A percentile compares a stretch with the other conserved stretches of the same genome.
These are phyloP conservation scores for Magallana nippona DNA, from an alignment of 2,888 invertebrate genomes.

Conservation along the genomic window DNA sequence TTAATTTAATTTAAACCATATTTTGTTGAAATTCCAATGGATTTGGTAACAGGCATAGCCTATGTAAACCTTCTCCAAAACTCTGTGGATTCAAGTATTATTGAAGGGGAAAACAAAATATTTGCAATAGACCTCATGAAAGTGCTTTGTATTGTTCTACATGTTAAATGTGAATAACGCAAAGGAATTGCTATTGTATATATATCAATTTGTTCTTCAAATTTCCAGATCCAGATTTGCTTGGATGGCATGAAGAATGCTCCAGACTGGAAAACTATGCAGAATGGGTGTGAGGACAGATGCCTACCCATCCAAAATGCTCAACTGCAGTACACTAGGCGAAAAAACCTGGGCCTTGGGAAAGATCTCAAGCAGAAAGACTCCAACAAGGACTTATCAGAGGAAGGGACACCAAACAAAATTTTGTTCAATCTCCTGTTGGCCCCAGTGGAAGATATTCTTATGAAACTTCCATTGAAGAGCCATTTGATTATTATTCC, in stretches of 20 bases:
- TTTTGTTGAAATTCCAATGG: no score
- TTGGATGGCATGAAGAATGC: constrained; percentile 58
- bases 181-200: no score
- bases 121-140: no score
- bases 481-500: constrained; percentile 74
- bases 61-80: no score
- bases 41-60: no score
- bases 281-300: constrained; percentile 69
- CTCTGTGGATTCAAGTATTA: no score
- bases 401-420: constrained; percentile 53
- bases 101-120: no score
- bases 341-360: constrained; percentile 59
- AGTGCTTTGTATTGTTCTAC: no score
- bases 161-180: no score
- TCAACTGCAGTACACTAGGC: constrained; percentile 58
- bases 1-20: no score
- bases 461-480: constrained; percentile 65
- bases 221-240: constrained; percentile 61
- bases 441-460: constrained; percentile 73
- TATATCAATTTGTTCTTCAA: neutral
- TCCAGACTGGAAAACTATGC: constrained; percentile 55
- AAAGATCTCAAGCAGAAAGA: constrained; percentile 44
- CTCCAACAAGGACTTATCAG: constrained; percentile 36
- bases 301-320: constrained; percentile 66
- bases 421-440: constrained; percentile 73